Conservation (phyloP, 2,113 vertebrate species). For the Myotis davidii region DNA sequence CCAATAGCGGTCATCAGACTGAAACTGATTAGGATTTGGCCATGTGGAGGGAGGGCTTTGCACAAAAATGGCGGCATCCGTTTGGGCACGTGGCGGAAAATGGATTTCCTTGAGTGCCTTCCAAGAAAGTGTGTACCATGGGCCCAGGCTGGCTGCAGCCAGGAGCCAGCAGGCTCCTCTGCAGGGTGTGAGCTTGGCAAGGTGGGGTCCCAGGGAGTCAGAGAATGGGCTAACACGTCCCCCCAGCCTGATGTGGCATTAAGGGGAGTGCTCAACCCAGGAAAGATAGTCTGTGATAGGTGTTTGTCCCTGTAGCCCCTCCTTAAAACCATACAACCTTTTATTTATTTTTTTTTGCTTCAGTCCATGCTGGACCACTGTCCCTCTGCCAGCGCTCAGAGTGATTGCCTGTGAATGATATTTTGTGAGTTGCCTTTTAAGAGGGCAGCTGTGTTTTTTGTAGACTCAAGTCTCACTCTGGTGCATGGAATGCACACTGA, state of each 20-base stretch:
- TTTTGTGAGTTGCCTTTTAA: not conserved
- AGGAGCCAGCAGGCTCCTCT: not conserved
- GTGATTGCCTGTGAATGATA: not conserved
- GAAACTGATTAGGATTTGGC: not conserved
- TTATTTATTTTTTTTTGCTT: not conserved
- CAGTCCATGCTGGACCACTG: not conserved
- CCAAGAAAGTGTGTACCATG: not conserved
- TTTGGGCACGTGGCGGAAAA: not conserved
- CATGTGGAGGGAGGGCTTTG: not conserved
- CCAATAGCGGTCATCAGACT: not conserved
- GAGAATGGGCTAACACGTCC: not conserved
- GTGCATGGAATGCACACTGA: not conserved
- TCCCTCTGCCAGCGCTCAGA: not conserved
- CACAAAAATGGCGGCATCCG: not conserved
- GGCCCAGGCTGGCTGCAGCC: not conserved
- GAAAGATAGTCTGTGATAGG: not conserved
- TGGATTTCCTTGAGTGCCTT: not conserved
- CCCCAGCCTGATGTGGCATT: not conserved
- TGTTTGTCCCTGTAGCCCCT: not conserved
- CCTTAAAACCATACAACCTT: not conserved
- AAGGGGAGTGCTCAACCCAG: not conserved
- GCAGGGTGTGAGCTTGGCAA: not conserved
- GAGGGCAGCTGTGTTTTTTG: not conserved
- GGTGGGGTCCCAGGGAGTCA: not conserved
- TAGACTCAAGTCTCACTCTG: not conserved